Evolutionary conservation across 2,797 vertebrate species (phyloP), one percentile per base, ranked within the genome.

Genomic region (Picus viridis): DNA sequence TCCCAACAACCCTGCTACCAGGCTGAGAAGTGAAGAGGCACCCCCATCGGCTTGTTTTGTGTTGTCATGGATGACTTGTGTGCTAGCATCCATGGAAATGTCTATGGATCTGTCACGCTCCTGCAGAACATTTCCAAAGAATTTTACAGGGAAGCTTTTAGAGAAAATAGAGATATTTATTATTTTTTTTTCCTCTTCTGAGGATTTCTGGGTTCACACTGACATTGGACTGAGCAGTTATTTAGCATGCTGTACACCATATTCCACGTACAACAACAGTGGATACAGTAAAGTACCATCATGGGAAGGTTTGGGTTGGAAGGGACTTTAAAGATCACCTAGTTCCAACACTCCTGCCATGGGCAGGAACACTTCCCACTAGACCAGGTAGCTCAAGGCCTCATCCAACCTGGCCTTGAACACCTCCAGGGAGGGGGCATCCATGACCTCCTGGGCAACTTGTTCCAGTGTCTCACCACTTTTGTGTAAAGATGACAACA

Each of bases 71-170:
- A 12, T 39, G 39, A 39, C 39, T 39, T 39, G 39, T 39, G 39
- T 39, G 39, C 12, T 39, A 39, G 39, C 39, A 39, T 39, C 39
- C 39, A 39, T 39, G 39, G 39, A 39, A 39, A 39, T 39, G 39
- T 39, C 39, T 39, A 39, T 39, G 39, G 39, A 12, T 12, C 12
- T 39, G 12, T 39, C 39, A 39, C 39, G 12, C 57, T 79, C 32
- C 30, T 30, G 62, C 78, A 88, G 65, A 83, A 94, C 83, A 75
- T 29, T 39, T 70, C 93, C n/a, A 67, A 96, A 95, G 43, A 95
- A 96, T 83, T 89, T 92, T 95, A 94, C 90, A 94, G 83, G 78
- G 29, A 96, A 94, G 64, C 91, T 89, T 94, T 95, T 59, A 89
- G 77, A 76, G 77, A 94, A 94, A 95, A 92, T 51, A 83, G 75